phyloP scores from a whole-genome alignment of 2,888 invertebrate genomes.

The Synergus umbraculus region DNA sequence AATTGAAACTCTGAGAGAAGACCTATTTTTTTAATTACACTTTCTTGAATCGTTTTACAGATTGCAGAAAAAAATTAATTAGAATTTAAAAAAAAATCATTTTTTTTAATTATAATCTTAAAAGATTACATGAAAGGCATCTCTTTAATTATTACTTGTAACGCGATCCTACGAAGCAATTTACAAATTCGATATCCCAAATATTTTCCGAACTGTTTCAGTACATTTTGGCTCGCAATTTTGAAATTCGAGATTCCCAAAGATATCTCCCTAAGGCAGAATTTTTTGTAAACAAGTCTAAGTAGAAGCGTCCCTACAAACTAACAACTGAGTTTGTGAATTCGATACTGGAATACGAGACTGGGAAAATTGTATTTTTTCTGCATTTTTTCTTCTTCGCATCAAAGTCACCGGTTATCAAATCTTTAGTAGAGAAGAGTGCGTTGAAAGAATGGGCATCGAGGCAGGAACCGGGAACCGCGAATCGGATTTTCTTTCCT shows the following conservation, averaged over 20 bases:
- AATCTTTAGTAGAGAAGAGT: background rate
- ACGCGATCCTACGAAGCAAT: background rate
- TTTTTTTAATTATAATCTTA: background rate
- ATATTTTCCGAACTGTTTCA: background rate
- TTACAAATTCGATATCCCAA: background rate
- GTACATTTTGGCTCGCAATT: too few relatives aligned
- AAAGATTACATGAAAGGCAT: background rate
- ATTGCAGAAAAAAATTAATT: background rate
- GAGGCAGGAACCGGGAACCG: slow-evolving; percentile 38
- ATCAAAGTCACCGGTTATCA: slow-evolving; percentile 8
- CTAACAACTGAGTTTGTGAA: background rate
- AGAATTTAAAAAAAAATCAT: background rate
- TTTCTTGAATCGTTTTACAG: background rate
- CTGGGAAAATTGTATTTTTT: background rate
- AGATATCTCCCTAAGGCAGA: too few relatives aligned
- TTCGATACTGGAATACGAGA: background rate
- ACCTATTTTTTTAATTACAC: background rate
- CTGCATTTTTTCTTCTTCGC: background rate
- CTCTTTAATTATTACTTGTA: background rate
- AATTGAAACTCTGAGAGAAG: background rate
- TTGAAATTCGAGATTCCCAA: too few relatives aligned
- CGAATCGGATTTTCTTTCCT: slow-evolving; percentile 57
- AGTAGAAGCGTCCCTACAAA: background rate
- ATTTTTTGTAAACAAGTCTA: background rate
- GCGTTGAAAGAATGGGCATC: background rate